A percentile compares a stretch with the other conserved stretches of the same genome.
phyloP scores from a whole-genome alignment of 2,888 invertebrate species.

The Acronicta leporina region DNA sequence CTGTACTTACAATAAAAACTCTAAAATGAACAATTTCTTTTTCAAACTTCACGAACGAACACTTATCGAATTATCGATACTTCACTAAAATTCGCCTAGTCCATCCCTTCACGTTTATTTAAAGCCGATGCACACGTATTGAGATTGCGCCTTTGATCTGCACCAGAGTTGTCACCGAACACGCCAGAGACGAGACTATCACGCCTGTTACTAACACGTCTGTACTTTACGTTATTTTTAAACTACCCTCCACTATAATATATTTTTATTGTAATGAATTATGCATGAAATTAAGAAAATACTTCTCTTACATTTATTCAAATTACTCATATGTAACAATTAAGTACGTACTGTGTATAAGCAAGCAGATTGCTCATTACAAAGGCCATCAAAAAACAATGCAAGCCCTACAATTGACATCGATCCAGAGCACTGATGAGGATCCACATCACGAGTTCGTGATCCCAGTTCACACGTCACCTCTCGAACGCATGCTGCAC shows the following conservation, averaged over 20 bases:
- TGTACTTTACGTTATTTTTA: too few relatives aligned
- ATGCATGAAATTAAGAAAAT: too few relatives aligned
- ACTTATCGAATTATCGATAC: not conserved
- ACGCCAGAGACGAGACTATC: conserved; percentile 31
- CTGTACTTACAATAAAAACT: too few relatives aligned
- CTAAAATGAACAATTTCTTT: too few relatives aligned
- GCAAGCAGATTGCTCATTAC: conserved; percentile 12
- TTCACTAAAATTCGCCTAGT: not conserved
- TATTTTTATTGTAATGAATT: too few relatives aligned
- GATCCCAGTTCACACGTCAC: conserved; percentile 60
- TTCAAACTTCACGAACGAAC: too few relatives aligned
- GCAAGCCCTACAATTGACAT: conserved; percentile 54
- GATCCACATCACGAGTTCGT: conserved; percentile 47
- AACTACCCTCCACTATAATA: too few relatives aligned
- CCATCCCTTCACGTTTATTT: conserved; percentile 19
- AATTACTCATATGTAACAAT: too few relatives aligned
- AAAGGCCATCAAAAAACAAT: conserved; percentile 41
- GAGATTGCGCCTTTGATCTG: conserved; percentile 72
- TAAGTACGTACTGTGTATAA: too few relatives aligned
- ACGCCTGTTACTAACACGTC: conserved; percentile 4
- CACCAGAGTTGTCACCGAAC: conserved; percentile 32
- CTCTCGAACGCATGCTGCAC: conserved; percentile 42
- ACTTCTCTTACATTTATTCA: too few relatives aligned
- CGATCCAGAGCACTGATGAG: conserved; percentile 42
- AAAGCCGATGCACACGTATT: conserved; percentile 68